Percentiles rank a stretch among this genome's conserved stretches.
phyloP scores from a whole-genome alignment of 2,888 invertebrate species.

The Parthenolecanium corni region DNA sequence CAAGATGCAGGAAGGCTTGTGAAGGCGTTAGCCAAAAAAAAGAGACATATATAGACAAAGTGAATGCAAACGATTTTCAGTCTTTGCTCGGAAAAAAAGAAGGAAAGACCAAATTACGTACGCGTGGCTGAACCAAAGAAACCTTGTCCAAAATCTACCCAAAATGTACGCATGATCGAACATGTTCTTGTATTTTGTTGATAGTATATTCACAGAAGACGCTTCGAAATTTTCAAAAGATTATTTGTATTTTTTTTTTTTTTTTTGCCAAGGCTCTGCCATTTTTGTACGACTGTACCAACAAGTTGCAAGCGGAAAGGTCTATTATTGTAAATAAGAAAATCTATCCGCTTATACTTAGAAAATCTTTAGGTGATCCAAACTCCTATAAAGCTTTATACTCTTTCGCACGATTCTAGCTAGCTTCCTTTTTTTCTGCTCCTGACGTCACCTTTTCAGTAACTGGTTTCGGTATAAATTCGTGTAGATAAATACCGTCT shows the following conservation, averaged over 20 bases:
- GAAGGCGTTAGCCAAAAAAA: constrained; percentile 20
- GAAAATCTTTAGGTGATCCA: neutral
- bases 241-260: constrained; percentile 12
- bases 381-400: neutral
- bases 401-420: neutral
- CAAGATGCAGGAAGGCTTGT: constrained; percentile 27
- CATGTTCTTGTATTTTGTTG: neutral
- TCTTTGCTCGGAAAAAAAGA: neutral
- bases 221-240: neutral
- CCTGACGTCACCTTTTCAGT: no score
- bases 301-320: no score
- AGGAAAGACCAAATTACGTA: constrained; percentile 18
- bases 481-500: no score
- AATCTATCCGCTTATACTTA: constrained; percentile 17
- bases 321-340: neutral
- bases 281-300: no score
- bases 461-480: no score
- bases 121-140: constrained; percentile 21
- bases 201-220: neutral
- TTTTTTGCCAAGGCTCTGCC: no score
- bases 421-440: neutral
- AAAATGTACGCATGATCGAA: constrained; percentile 24
- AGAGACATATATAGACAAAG: no score
- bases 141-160: neutral
- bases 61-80: constrained; percentile 13